These are phyloP conservation scores for Leucozona laternaria DNA, from an alignment of 2,888 invertebrate genomes.

Conservation along the genomic window DNA sequence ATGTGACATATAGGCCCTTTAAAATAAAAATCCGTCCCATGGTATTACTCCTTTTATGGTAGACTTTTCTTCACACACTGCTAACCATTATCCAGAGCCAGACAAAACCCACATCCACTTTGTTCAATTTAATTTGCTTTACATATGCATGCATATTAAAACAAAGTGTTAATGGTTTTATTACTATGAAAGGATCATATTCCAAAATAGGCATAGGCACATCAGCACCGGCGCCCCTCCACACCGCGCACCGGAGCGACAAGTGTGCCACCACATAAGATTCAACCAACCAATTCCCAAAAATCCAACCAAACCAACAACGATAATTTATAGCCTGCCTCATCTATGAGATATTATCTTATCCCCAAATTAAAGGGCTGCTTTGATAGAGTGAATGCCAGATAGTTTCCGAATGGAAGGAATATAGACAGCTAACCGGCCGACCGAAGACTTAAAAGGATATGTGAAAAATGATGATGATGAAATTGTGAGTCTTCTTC, in stretches of 20 bases:
- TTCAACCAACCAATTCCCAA: constrained; percentile 4
- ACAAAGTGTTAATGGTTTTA: constrained; percentile 76
- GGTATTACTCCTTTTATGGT: not conserved
- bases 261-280: constrained; percentile 40
- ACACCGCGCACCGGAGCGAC: constrained; percentile 2
- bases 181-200: constrained; percentile 71
- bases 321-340: constrained; percentile 64
- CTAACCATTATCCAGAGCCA: constrained; percentile 33
- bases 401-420: constrained; percentile 67
- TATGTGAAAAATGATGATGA: constrained; percentile 57
- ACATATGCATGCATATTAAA: constrained; percentile 75
- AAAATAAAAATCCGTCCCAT: not conserved
- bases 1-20: not conserved
- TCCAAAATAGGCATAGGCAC: constrained; percentile 46
- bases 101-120: constrained; percentile 63
- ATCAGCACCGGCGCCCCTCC: not conserved
- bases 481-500: constrained; percentile 30
- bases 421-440: not conserved
- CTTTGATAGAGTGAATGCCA: constrained; percentile 69
- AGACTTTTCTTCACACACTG: constrained; percentile 31
- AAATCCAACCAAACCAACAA: constrained; percentile 24
- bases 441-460: constrained; percentile 35
- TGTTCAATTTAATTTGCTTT: constrained; percentile 72
- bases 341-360: constrained; percentile 56
- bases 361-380: constrained; percentile 57